Base-by-base conservation (phyloP, 2,888 invertebrate genomes). In the Cantharis rustica region DNA sequence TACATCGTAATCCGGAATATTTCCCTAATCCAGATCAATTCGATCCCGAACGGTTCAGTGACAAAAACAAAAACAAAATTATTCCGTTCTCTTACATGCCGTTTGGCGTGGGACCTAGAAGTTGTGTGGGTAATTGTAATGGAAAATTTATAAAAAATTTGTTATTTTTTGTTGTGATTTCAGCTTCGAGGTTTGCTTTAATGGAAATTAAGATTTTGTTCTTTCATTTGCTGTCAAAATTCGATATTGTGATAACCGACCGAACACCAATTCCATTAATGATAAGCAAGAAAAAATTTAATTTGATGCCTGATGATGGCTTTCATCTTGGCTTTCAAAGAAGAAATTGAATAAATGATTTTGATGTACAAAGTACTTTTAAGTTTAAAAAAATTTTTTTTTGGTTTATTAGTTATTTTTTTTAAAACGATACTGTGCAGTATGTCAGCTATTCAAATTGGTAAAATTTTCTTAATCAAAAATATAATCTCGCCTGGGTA, bases 21-120 rank as follows among this genome's bases (percentile, higher is more conserved):
- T 92, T 90, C 80, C 90, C 90, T 0, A 88, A 91, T 17, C 91
- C 92, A 0, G 83, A 89, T 0, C 85, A 87, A 66, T 90, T 90
- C 80, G 86, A 86, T 47, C 90, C 90, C 0, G 90, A 90, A 76
- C 86, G 91, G 72, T 91, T 91, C 81, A 87, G 89, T 79, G 87
- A 88, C 0, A 90, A 90, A 13, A 90, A 89, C 78, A 90, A 89
- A 82, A 86, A 87, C 17, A 86, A 89, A 11, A 87, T 90, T 69
- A 88, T 89, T 0, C 87, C 90, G 0, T 89, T 89, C 82, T 83
- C 89, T 72, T 91, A 89, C 80, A 76, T 91, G 61, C 89, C 90
- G 0, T 91, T 91, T 83, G 91, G 91, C 27, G 70, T 80, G 4
- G 88, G 88, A 3, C 87, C 87, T 5, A 79, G 87, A 76, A 84